A percentile compares a stretch with the other conserved stretches of the same genome.
Evolutionary conservation across 2,797 vertebrate genomes (phyloP).

Genomic region (Ambastaia sidthimunki): DNA sequence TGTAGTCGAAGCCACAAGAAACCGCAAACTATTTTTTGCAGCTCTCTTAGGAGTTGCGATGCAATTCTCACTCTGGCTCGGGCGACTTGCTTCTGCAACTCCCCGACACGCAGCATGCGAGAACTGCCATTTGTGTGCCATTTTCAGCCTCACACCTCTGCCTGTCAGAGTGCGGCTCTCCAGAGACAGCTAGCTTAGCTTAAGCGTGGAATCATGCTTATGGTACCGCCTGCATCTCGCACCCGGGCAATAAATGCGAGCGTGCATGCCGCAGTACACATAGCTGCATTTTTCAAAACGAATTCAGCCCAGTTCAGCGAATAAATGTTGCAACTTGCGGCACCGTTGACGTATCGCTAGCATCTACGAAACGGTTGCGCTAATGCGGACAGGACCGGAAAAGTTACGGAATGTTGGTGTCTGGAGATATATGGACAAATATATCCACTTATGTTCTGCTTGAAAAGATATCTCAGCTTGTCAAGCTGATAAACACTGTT

Average conservation of each 20-base stretch:
- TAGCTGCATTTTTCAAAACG: background rate
- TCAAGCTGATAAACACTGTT: constrained; percentile 38
- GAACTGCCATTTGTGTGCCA: constrained; percentile 57
- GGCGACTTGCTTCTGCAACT: constrained; percentile 38
- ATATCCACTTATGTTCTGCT: constrained; percentile 35
- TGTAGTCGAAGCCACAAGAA: constrained; percentile 11
- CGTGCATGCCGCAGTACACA: constrained; percentile 28
- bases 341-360: constrained; percentile 4
- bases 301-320: background rate
- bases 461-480: background rate
- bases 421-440: constrained; percentile 24
- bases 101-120: constrained; percentile 49
- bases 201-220: constrained; percentile 54
- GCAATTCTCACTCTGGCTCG: constrained; percentile 44
- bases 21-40: constrained; percentile 16
- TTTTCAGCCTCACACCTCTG: constrained; percentile 57
- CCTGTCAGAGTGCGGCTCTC: constrained; percentile 44
- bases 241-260: constrained; percentile 36
- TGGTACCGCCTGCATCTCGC: constrained; percentile 50
- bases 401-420: constrained; percentile 27
- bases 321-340: background rate
- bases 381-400: background rate
- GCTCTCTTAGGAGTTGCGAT: constrained; percentile 42
- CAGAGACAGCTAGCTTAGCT: constrained; percentile 52
- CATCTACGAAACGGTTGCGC: background rate